Conservation (phyloP, 2,113 vertebrate genomes). For the Holacanthus passer region DNA sequence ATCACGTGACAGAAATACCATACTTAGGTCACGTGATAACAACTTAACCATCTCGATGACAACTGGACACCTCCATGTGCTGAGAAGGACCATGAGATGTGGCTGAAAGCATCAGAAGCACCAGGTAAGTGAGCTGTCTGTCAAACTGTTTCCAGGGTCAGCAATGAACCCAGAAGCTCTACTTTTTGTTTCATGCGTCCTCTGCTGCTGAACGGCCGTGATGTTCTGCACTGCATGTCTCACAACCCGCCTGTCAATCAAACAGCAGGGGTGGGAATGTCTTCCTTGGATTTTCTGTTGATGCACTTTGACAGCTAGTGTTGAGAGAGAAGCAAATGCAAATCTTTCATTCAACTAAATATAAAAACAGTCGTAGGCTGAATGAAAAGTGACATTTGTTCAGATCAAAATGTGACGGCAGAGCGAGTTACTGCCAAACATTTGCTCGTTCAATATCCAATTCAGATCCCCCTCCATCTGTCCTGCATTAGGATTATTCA, state of each 20-base stretch:
- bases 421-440: not conserved
- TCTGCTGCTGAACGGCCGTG: not conserved
- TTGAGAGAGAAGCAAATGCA: not conserved
- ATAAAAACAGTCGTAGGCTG: not conserved
- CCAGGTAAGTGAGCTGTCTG: not conserved
- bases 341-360: not conserved
- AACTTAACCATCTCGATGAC: not conserved
- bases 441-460: not conserved
- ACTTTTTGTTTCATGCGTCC: not conserved
- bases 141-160: not conserved
- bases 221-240: no score
- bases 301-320: not conserved
- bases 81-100: not conserved
- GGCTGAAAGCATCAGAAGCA: no score
- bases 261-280: not conserved
- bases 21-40: not conserved
- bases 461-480: constrained; percentile 43
- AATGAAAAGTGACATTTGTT: constrained; percentile 10
- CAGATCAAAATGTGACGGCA: not conserved
- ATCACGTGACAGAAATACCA: not conserved
- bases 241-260: constrained; percentile 1
- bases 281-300: not conserved
- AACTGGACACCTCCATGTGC: not conserved
- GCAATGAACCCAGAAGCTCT: not conserved
- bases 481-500: constrained; percentile 36